Percentiles rank a stretch among this genome's conserved stretches.
Evolutionary conservation across 2,888 invertebrate genomes (phyloP).

Genomic region (Phoenoteleia sp.): DNA sequence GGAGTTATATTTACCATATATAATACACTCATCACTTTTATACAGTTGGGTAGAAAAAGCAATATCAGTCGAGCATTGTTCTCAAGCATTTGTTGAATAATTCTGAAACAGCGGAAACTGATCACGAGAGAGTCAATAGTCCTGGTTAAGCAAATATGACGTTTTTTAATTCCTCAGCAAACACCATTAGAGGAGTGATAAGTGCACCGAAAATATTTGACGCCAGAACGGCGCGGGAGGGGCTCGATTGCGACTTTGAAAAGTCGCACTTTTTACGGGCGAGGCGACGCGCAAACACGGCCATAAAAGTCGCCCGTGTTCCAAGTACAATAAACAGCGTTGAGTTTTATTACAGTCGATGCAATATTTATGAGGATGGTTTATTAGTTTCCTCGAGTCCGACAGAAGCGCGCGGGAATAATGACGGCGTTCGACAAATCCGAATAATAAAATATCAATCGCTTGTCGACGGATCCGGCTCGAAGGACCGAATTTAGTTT

Average conservation of each 20-base stretch:
- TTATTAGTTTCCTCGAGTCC: constrained; percentile 52
- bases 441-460: constrained; percentile 38
- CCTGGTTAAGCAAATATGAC: constrained; percentile 42
- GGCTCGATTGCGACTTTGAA: neutral
- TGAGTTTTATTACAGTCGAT: constrained; percentile 51
- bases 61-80: constrained; percentile 63
- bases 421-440: constrained; percentile 41
- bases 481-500: neutral
- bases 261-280: constrained; percentile 33
- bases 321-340: constrained; percentile 43
- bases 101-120: constrained; percentile 59
- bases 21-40: too few relatives aligned
- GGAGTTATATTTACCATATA: too few relatives aligned
- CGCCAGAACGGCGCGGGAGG: neutral
- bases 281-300: constrained; percentile 21
- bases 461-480: neutral
- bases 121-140: constrained; percentile 48
- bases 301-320: constrained; percentile 52
- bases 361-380: constrained; percentile 64
- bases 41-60: too few relatives aligned
- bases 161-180: constrained; percentile 45
- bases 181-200: constrained; percentile 49
- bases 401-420: constrained; percentile 40
- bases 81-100: constrained; percentile 69
- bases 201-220: constrained; percentile 46